Evolutionary conservation across 2,797 vertebrate genomes (phyloP), one percentile per base, ranked within the genome.

Genomic region (Chromis chromis): DNA sequence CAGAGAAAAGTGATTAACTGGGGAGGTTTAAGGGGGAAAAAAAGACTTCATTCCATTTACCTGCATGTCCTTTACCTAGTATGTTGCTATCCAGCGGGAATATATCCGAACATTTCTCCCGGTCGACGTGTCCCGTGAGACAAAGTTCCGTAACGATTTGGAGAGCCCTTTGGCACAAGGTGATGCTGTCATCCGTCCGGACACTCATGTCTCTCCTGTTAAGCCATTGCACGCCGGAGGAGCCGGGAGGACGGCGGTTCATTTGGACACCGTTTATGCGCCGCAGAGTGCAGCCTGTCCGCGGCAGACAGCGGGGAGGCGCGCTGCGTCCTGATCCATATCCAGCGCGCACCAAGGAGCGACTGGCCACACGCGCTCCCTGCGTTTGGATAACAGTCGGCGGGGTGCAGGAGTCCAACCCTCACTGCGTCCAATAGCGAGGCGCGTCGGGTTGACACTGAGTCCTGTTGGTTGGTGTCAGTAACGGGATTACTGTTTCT

Each of bases 111-210:
- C 98, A 99, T 94, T 97, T 97, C 87, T 98, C 96, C 89, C 95
- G 91, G 84, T 98, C 96, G 77, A 98, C 97, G 85, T 97, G 95
- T 73, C 97, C 98, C 33, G 96, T 94, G 70, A 97, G 95, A 88
- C 98, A 99, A 58, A 99, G 97, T 93, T 98, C 97, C 70, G 96
- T 96, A 48, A 99, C 94, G 89, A 98, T 97, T 77, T 97, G 97
- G 81, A 99, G 94, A 78, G 98, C 97, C 92, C 96, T 96, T 84
- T 98, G 96, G 95, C 98, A 99, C 92, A 98, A 86, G 93, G 95
- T 96, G 89, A 97, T 90, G 70, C 96, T 93, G 94, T 97, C 96
- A 88, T 97, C 96, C 79, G 92, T 90, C 70, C 94, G 93, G 93
- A 96, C 95, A 89, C 95, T 96, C 97, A 98, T 98, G 93, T 94